A percentile compares a stretch with the other conserved stretches of the same genome.
phyloP scores from a whole-genome alignment of 30 jellyfish, hydroid and myxozoan genomes.

The Turritopsis rubra region DNA sequence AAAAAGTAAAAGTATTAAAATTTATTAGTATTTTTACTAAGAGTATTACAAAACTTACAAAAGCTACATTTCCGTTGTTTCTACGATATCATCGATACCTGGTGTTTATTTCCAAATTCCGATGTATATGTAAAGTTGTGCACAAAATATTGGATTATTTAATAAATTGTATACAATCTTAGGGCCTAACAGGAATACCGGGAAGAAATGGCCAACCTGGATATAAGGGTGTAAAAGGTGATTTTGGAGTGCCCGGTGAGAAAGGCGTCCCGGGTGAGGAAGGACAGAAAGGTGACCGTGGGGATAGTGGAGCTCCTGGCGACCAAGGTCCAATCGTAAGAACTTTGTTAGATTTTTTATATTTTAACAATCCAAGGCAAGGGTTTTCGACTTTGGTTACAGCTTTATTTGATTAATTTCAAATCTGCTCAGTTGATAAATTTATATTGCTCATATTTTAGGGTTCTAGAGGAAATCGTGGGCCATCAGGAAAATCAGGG shows the following conservation, averaged over 20 bases:
- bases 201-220: not conserved
- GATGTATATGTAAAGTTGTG: too few relatives aligned
- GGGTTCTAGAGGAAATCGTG: not conserved
- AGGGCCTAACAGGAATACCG: not conserved
- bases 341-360: too few relatives aligned
- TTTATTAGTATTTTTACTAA: not conserved
- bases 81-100: too few relatives aligned
- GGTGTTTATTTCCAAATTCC: too few relatives aligned
- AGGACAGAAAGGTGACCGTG: not conserved
- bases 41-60: too few relatives aligned
- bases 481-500: not conserved
- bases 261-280: not conserved
- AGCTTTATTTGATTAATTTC: too few relatives aligned
- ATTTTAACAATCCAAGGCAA: too few relatives aligned
- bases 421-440: not conserved
- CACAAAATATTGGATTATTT: too few relatives aligned
- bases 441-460: not conserved
- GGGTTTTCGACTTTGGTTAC: too few relatives aligned
- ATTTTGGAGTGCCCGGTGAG: not conserved
- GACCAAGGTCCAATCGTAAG: not conserved
- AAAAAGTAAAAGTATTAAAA: not conserved
- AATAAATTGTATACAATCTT: too few relatives aligned
- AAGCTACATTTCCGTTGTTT: too few relatives aligned
- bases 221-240: not conserved
- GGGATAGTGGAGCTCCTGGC: not conserved